These are phyloP conservation scores for Hirtodrosophila alboralis DNA, from an alignment of 2,888 invertebrate genomes.

Conservation along the genomic window DNA sequence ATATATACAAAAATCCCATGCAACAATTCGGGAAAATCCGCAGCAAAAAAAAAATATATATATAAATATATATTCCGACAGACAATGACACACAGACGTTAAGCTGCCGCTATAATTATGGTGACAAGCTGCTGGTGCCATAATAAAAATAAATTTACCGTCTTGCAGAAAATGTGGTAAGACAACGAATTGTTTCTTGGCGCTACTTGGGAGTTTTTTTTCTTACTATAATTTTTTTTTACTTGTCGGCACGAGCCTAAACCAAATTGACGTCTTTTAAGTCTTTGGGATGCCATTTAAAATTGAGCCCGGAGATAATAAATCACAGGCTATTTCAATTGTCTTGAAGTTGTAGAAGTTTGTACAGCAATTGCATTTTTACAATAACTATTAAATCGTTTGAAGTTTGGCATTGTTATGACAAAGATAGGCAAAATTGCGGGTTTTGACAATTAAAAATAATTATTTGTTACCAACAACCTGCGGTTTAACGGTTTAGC, in stretches of 20 bases:
- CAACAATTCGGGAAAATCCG: conserved; percentile 10
- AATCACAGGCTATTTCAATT: conserved; percentile 31
- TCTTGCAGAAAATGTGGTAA: conserved; percentile 29
- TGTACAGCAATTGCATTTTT: conserved; percentile 1
- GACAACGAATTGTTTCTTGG: conserved; percentile 28
- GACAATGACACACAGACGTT: conserved; percentile 37
- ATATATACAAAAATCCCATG: conserved; percentile 26
- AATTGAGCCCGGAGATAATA: conserved; percentile 25
- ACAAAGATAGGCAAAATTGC: no score
- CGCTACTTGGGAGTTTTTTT: conserved; percentile 18
- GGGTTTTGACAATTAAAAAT: no score
- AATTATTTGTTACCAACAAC: no score
- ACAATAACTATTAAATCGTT: background rate
- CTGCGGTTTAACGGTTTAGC: no score
- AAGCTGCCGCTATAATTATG: conserved; percentile 60
- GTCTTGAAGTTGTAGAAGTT: conserved; percentile 2
- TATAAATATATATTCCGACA: no score
- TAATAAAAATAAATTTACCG: conserved; percentile 56
- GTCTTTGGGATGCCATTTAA: conserved; percentile 31
- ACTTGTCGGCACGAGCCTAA: conserved; percentile 45
- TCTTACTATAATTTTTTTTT: conserved; percentile 10
- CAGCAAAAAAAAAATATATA: no score
- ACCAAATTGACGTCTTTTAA: conserved; percentile 10
- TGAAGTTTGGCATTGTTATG: no score
- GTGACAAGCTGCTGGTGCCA: conserved; percentile 49